Evolutionary conservation across 1,140 invertebrate species (phyloP).

Genomic region (Rhyacophila brunnea): DNA sequence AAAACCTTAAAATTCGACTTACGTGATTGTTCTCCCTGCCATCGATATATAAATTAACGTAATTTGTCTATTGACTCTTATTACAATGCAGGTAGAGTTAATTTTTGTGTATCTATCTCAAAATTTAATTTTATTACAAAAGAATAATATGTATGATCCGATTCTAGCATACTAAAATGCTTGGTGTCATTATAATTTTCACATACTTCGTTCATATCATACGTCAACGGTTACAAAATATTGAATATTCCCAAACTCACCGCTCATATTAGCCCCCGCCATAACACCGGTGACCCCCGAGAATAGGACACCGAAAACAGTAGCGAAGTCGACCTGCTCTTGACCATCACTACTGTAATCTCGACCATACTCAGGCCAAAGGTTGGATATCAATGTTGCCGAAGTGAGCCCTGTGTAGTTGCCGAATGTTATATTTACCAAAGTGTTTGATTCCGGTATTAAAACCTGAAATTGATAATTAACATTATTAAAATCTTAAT

Average conservation of each 20-base stretch:
- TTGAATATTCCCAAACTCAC: conserved; percentile 52
- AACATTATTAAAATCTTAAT: neutral
- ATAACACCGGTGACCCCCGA: conserved; percentile 98
- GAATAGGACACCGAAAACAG: conserved; percentile 92
- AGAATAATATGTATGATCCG: too few relatives aligned
- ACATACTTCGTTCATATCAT: too few relatives aligned
- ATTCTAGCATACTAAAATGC: too few relatives aligned
- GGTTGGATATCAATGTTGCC: conserved; percentile 69
- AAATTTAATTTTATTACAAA: too few relatives aligned
- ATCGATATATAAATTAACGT: too few relatives aligned
- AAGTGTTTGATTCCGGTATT: conserved; percentile 69
- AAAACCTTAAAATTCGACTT: too few relatives aligned
- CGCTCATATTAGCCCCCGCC: conserved; percentile 99
- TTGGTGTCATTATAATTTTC: too few relatives aligned
- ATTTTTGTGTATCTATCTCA: too few relatives aligned
- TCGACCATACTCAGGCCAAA: conserved; percentile 73
- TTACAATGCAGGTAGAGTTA: too few relatives aligned
- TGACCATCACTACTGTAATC: conserved; percentile 80
- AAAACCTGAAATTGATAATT: conserved; percentile 56
- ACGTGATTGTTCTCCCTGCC: too few relatives aligned
- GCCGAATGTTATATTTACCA: conserved; percentile 62
- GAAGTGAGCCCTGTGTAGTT: conserved; percentile 80
- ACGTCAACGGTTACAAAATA: too few relatives aligned
- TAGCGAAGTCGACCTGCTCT: conserved; percentile 77
- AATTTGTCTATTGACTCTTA: too few relatives aligned